Percentiles rank a stretch among this genome's conserved stretches.
Conservation (phyloP, 2,888 invertebrate species). For the Trichopoda pennipes region DNA sequence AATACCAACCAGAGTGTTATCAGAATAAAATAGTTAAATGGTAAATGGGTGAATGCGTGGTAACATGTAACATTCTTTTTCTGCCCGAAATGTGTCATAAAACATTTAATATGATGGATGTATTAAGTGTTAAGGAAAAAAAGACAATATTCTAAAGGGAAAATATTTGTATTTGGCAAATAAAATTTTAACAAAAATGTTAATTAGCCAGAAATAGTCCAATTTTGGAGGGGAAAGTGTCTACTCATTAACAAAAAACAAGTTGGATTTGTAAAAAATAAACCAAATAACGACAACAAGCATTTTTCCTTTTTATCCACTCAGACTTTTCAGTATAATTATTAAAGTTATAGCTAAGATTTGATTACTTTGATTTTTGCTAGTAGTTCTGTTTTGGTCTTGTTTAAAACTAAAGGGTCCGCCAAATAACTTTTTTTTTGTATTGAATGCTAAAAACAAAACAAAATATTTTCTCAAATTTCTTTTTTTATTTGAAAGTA, state of each 20-base stretch:
- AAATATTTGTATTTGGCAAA: conserved; percentile 27
- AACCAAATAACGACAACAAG: no score
- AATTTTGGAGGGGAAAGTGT: neutral
- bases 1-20: neutral
- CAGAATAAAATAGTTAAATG: conserved; percentile 13
- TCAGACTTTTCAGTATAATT: no score
- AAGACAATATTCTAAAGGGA: conserved; percentile 29
- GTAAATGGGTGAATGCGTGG: conserved; percentile 17
- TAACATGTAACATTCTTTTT: conserved; percentile 13
- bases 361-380: no score
- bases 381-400: no score
- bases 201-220: neutral
- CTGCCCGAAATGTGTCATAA: conserved; percentile 75
- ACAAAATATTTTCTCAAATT: no score
- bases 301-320: no score
- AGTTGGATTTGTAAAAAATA: no score
- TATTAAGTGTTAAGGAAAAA: conserved; percentile 56
- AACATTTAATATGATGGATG: conserved; percentile 80
- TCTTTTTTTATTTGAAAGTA: no score
- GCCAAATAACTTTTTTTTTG: no score
- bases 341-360: no score
- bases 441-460: no score
- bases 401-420: no score
- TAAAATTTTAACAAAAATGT: conserved; percentile 14
- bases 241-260: neutral